Base-by-base conservation (phyloP, 2,797 vertebrate genomes). In the Triplophysa yarkandensis region DNA sequence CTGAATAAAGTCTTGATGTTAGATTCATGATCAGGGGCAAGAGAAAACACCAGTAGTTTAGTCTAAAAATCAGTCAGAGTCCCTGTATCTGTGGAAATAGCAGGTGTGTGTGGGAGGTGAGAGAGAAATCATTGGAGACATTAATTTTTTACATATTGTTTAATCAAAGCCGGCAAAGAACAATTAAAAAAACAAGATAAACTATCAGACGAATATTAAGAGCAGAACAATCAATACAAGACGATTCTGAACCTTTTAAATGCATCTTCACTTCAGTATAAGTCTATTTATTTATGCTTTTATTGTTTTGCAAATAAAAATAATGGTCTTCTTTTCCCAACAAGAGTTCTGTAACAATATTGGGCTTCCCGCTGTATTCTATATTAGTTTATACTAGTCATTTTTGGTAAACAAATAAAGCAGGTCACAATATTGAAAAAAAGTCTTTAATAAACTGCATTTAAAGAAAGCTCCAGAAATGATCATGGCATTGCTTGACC, bases 151-250 rank as follows among this genome's bases (percentile, higher is more conserved):
- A 27, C 6, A 41, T 43, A 43, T 27, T 17, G 19, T 73, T 73
- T 73, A 73, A 65, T 73, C 36, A 64, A 64, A 72, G 70, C 60
- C 46, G 25, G 25, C 43, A 14, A 58, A 48, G 34, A 41, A 55
- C 46, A 6, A 74, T n/a, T 14, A 41, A 32, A 14, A 54, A 43
- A n/a, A 48, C 28, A 62, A 16, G 25, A 11, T 39, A 62, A 50
- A n/a, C 30, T 32, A 30, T 58, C n/a, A 19, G 30, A 32, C 10
- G 17, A 9, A 58, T 32, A 32, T 36, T 61, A 13, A 23, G 8
- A 71, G 27, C 41, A 25, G 30, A 27, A 57, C 30, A 39, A 71
- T 71, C 43, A 50, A 71, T 71, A 71, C 43, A 62, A 61, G 9
- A 71, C 0, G 4, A 39, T 39, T 23, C 41, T 23, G 14, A 34